These are phyloP conservation scores for Formica exsecta DNA, from an alignment of 1,140 invertebrate species.

Conservation along the genomic window DNA sequence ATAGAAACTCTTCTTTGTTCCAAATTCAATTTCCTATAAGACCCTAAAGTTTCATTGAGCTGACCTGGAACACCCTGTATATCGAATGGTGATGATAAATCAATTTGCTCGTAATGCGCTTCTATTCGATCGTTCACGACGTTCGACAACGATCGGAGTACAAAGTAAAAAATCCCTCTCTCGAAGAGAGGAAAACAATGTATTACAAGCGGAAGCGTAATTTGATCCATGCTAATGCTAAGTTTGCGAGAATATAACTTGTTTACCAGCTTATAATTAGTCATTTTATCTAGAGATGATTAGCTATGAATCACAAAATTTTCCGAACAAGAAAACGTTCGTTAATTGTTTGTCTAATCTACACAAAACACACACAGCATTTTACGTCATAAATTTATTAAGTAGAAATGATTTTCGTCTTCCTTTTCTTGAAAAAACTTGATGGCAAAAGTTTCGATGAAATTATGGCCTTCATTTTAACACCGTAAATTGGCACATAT, in stretches of 20 bases:
- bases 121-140: neutral
- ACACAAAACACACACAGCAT: neutral
- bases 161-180: neutral
- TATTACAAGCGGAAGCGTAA: slow-evolving; percentile 28
- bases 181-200: neutral
- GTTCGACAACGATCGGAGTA: neutral
- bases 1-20: no score
- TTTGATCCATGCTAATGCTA: slow-evolving; percentile 33
- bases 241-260: slow-evolving; percentile 23
- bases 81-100: neutral
- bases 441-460: neutral
- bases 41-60: no score
- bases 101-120: neutral
- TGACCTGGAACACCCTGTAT: no score
- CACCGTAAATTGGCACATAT: neutral
- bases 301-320: slow-evolving; percentile 9
- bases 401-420: neutral
- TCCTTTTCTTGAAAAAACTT: neutral
- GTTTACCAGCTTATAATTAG: slow-evolving; percentile 33
- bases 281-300: slow-evolving; percentile 20
- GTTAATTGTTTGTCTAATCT: neutral
- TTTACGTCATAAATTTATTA: neutral
- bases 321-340: slow-evolving; percentile 6
- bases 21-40: no score
- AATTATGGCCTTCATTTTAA: neutral